Evolutionary conservation across 2,797 vertebrate genomes (phyloP), one percentile per base, ranked within the genome.

Genomic region (Heteromormyrus szaboi): DNA sequence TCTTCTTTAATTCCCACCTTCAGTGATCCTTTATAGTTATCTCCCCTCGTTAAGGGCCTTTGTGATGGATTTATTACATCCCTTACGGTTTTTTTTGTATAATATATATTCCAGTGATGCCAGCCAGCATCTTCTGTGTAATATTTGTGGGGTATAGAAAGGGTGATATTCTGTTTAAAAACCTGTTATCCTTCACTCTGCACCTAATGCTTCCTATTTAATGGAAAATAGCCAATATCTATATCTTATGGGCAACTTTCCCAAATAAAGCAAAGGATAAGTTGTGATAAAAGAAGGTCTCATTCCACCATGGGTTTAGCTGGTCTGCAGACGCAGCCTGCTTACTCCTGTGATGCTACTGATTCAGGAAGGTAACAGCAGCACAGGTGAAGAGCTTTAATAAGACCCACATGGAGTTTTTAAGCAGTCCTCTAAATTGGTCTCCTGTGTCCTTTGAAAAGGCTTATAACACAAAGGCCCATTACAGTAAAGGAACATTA

Each of bases 331-430:
- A 92, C 92, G 91, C 90, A 90, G 91, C 14, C 14, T n/a, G 6
- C 37, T n/a, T 8, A 37, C 12, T 37, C 37, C 65, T 89, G 88
- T 92, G 72, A 88, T 87, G 46, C 91, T 86, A 89, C 90, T 91
- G 90, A 93, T 93, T 92, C 90, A 91, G 93, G 90, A 92, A 93
- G 91, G 89, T 91, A 90, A 91, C 91, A 90, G 89, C 65, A 81
- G 62, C 79, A 90, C 93, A 95, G 93, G 92, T 94, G 93, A 92
- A 68, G 87, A 89, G 85, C 88, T 84, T 68, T 89, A 89, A 88
- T 86, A 79, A 62, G 65, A 8, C 4, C 54, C 46, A 11, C 85
- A 85, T 87, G 17, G 7, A 89, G 68, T 85, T 51, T 37, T 17
- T 87, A 91, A 90, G 87, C 88, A 59, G 11, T 48, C 9, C 19